A percentile compares a stretch with the other conserved stretches of the same genome.
phyloP scores from a whole-genome alignment of 2,888 invertebrate species.

The Apeira syringaria region DNA sequence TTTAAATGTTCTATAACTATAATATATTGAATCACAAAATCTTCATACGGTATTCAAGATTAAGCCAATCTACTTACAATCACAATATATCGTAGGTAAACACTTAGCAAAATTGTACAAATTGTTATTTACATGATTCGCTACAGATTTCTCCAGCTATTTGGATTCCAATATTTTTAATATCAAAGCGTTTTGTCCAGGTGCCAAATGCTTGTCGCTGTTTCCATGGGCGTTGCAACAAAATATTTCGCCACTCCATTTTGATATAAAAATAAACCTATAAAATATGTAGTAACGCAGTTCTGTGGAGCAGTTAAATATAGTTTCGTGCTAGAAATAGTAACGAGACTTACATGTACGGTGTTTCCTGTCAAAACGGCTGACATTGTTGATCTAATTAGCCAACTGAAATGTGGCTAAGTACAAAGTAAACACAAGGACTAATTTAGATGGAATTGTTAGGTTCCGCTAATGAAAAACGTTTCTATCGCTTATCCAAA shows the following conservation, averaged over 20 bases:
- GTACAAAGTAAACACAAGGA: constrained; percentile 12
- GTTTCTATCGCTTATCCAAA: background rate
- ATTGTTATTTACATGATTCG: background rate
- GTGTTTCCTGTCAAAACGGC: constrained; percentile 25
- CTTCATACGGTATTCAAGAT: too few relatives aligned
- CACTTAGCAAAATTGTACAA: too few relatives aligned
- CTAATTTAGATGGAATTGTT: background rate
- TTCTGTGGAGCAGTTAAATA: constrained; percentile 16
- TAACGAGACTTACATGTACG: constrained; percentile 4
- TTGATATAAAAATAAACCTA: constrained; percentile 43
- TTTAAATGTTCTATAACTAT: too few relatives aligned
- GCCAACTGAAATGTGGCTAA: constrained; percentile 10
- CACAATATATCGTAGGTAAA: too few relatives aligned
- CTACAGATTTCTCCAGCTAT: constrained; percentile 8
- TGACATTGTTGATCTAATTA: constrained; percentile 20
- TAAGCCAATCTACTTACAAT: too few relatives aligned
- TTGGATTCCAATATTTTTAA: constrained; percentile 19
- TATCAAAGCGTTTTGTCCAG: constrained; percentile 40
- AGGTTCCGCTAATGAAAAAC: background rate
- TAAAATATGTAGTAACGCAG: constrained; percentile 15
- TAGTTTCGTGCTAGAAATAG: constrained; percentile 11
- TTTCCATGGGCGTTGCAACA: constrained; percentile 31
- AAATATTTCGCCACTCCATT: constrained; percentile 34
- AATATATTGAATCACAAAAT: too few relatives aligned
- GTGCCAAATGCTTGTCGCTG: constrained; percentile 45